These are phyloP conservation scores for Emesis castigata DNA, from an alignment of 2,888 invertebrate species.

Conservation along the genomic window DNA sequence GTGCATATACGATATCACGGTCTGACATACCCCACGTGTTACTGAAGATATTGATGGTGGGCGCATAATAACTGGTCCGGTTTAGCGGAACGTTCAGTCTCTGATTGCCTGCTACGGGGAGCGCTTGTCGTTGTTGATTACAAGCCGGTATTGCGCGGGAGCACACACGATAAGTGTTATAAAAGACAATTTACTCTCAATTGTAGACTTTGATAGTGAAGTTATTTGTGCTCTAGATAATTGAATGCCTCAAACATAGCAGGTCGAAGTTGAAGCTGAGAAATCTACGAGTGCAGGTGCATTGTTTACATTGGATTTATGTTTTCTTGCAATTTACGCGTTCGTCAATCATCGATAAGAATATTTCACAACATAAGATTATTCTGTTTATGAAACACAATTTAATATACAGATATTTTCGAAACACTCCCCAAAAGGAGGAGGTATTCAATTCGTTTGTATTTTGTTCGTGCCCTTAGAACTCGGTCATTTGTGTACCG, in stretches of 20 bases:
- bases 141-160: slow-evolving; percentile 79
- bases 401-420: no score
- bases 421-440: no score
- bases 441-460: no score
- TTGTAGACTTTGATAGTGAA: slow-evolving; percentile 75
- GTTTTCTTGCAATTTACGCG: slow-evolving; percentile 26
- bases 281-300: slow-evolving; percentile 82
- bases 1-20: slow-evolving; percentile 78
- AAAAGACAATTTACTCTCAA: slow-evolving; percentile 71
- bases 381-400: background rate
- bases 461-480: no score
- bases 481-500: no score
- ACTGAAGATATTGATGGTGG: slow-evolving; percentile 83
- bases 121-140: slow-evolving; percentile 78
- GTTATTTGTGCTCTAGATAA: slow-evolving; percentile 76
- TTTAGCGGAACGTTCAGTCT: slow-evolving; percentile 81
- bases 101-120: slow-evolving; percentile 81
- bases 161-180: slow-evolving; percentile 78
- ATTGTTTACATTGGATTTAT: slow-evolving; percentile 75
- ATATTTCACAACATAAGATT: background rate
- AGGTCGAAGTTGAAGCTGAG: slow-evolving; percentile 75
- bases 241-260: slow-evolving; percentile 59
- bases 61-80: slow-evolving; percentile 86
- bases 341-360: slow-evolving; percentile 6
- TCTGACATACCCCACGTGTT: slow-evolving; percentile 82